Percentiles rank a stretch among this genome's conserved stretches.
Conservation (phyloP, 2,113 vertebrate genomes). For the Coturnix japonica region DNA sequence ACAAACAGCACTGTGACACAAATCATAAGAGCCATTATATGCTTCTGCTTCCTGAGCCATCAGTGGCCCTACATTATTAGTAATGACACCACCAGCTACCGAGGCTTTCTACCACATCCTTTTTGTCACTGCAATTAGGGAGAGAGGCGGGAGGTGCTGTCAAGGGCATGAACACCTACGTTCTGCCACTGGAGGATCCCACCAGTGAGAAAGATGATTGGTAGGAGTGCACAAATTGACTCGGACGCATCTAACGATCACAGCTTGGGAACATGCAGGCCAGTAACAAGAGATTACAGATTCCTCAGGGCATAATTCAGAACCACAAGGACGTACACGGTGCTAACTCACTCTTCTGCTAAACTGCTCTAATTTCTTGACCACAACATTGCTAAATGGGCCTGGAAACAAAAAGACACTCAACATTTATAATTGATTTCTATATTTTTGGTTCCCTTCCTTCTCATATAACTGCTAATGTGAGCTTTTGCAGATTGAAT, state of each 20-base stretch:
- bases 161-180: neutral
- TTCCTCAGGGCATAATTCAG: constrained; percentile 47
- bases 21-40: neutral
- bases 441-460: constrained; percentile 22
- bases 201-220: accelerated
- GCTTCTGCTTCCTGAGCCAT: neutral
- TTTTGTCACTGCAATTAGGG: neutral
- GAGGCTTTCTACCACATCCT: neutral
- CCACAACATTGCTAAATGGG: constrained; percentile 29
- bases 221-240: neutral
- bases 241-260: neutral
- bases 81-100: neutral
- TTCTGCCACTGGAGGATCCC: neutral
- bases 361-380: constrained; percentile 47
- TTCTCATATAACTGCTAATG: constrained; percentile 10
- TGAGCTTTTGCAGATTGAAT: constrained; percentile 31
- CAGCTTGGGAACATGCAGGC: neutral
- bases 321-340: neutral
- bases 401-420: constrained; percentile 41
- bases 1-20: neutral
- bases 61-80: neutral
- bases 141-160: neutral
- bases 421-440: constrained; percentile 34
- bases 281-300: neutral
- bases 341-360: constrained; percentile 15